phyloP scores from a whole-genome alignment of 2,888 invertebrate species.

The Lasioglossum calceatum region DNA sequence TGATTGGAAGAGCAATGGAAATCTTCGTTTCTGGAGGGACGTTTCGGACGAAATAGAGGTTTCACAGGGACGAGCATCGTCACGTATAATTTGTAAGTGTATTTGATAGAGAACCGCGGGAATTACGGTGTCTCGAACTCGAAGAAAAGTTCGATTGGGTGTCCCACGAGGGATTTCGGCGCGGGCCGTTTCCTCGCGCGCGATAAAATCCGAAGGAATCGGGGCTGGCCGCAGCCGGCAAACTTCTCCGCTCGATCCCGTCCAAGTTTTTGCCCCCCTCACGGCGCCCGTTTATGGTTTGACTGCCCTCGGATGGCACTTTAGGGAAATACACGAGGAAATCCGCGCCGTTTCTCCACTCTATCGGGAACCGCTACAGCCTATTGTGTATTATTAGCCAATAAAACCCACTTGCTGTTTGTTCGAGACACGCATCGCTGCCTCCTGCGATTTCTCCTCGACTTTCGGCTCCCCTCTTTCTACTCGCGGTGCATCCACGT shows the following conservation, averaged over 20 bases:
- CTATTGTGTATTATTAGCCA: slow-evolving; percentile 80
- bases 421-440: slow-evolving; percentile 30
- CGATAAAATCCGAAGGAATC: slow-evolving; percentile 71
- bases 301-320: slow-evolving; percentile 83
- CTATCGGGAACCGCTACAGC: slow-evolving; percentile 62
- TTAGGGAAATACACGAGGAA: slow-evolving; percentile 81
- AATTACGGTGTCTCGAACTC: slow-evolving; percentile 30
- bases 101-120: not conserved
- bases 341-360: slow-evolving; percentile 57
- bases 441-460: slow-evolving; percentile 10
- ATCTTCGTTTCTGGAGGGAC: not conserved
- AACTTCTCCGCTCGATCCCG: slow-evolving; percentile 62
- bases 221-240: slow-evolving; percentile 34
- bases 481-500: not conserved
- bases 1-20: not conserved
- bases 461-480: not conserved
- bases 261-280: slow-evolving; percentile 63
- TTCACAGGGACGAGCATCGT: not conserved
- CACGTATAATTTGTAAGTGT: not conserved
- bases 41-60: not conserved
- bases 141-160: slow-evolving; percentile 50
- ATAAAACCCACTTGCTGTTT: slow-evolving; percentile 72
- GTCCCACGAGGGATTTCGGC: slow-evolving; percentile 43
- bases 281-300: slow-evolving; percentile 80
- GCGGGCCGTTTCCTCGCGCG: slow-evolving; percentile 49